Percentiles rank a stretch among this genome's conserved stretches.
phyloP scores from a whole-genome alignment of 2,888 invertebrate genomes.

The Argyra leucocephala region DNA sequence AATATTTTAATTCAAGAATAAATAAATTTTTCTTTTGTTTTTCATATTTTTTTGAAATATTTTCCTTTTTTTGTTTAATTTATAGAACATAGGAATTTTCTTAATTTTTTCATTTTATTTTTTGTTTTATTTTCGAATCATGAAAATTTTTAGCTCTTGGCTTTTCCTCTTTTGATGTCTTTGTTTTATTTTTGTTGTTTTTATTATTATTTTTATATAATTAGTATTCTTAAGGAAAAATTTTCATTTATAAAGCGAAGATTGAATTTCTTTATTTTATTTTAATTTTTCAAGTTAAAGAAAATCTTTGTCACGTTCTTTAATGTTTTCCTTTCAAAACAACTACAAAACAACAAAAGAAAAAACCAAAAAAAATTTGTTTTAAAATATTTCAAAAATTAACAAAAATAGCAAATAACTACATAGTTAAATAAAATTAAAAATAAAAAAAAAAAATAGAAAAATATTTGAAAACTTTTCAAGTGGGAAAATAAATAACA shows the following conservation, averaged over 20 bases:
- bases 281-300: background rate
- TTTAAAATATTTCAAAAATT: background rate
- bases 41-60: too few species aligned
- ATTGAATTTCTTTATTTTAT: background rate
- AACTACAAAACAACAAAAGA: background rate
- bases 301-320: background rate
- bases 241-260: background rate
- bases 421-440: background rate
- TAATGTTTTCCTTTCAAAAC: background rate
- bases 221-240: background rate
- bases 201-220: background rate
- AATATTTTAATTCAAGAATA: too few species aligned
- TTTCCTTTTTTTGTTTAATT: too few species aligned
- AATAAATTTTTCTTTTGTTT: too few species aligned
- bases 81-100: too few species aligned
- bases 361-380: background rate
- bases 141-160: background rate
- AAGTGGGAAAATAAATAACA: background rate
- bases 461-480: background rate
- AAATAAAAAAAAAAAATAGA: background rate
- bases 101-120: too few species aligned
- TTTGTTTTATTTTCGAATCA: background rate
- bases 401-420: background rate
- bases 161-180: background rate
- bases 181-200: background rate